phyloP scores from a whole-genome alignment of 2,113 vertebrate genomes.

The Notothenia coriiceps region DNA sequence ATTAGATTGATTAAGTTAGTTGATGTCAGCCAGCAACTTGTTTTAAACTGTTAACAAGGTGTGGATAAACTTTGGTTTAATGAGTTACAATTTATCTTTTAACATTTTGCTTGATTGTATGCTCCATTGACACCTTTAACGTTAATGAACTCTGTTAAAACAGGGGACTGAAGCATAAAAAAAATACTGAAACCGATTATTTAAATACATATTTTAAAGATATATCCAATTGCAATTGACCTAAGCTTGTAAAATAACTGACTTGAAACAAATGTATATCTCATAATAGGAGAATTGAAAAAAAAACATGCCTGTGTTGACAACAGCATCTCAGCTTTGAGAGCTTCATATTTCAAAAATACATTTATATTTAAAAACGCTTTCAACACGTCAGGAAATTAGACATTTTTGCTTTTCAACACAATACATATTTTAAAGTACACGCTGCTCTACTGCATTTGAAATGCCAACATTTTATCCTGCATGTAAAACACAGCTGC shows the following conservation, averaged over 20 bases:
- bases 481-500: conserved; percentile 32
- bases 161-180: background rate
- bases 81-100: background rate
- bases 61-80: background rate
- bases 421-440: background rate
- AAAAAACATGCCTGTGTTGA: conserved; percentile 27
- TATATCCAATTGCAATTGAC: background rate
- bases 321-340: conserved; percentile 33
- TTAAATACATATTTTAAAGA: background rate
- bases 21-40: background rate
- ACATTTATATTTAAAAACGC: conserved; percentile 9
- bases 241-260: background rate
- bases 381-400: conserved; percentile 25
- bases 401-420: conserved; percentile 7
- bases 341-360: background rate
- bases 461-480: background rate
- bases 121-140: background rate
- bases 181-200: no score
- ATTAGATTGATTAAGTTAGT: background rate
- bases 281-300: conserved; percentile 8
- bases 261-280: background rate
- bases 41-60: background rate
- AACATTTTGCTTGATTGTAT: background rate
- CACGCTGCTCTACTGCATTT: background rate
- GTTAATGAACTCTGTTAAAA: background rate